Percentiles rank a stretch among this genome's conserved stretches.
Evolutionary conservation across 2,888 invertebrate genomes (phyloP).

Genomic region (Eucriotettix oculatus): DNA sequence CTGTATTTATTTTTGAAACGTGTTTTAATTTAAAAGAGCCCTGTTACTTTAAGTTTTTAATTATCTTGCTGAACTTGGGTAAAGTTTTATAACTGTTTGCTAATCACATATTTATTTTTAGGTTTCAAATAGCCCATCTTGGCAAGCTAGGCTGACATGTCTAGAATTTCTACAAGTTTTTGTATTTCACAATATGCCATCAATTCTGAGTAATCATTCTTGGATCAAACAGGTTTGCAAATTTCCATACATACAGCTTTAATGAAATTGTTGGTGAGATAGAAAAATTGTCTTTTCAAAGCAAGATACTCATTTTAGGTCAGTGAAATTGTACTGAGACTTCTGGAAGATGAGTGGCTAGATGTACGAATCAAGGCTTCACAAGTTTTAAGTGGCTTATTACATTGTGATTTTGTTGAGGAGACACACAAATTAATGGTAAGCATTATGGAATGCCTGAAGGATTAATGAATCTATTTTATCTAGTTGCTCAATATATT

Average conservation of each 20-base stretch:
- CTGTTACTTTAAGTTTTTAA: background rate
- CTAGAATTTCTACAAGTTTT: constrained; percentile 53
- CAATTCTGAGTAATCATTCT: constrained; percentile 32
- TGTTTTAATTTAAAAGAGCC: too few species aligned
- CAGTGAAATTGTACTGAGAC: constrained; percentile 39
- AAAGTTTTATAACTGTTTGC: background rate
- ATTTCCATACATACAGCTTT: background rate
- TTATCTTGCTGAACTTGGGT: background rate
- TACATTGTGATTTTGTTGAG: constrained; percentile 67
- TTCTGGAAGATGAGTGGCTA: constrained; percentile 51
- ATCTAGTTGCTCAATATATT: constrained; percentile 2
- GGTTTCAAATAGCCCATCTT: constrained; percentile 30
- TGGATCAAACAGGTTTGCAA: constrained; percentile 33
- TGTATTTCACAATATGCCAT: constrained; percentile 54
- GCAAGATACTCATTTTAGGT: constrained; percentile 24
- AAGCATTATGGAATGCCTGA: constrained; percentile 18
- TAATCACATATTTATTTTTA: background rate
- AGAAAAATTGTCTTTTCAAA: background rate
- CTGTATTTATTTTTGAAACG: background rate
- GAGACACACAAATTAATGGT: constrained; percentile 40
- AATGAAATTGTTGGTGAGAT: background rate
- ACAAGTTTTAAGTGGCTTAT: constrained; percentile 64
- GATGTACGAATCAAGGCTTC: constrained; percentile 74
- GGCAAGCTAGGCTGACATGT: constrained; percentile 49
- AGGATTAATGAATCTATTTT: constrained; percentile 14